Evolutionary conservation across 2,888 invertebrate genomes (phyloP), one percentile per base, ranked within the genome.

Genomic region (Andrena chrysosceles): DNA sequence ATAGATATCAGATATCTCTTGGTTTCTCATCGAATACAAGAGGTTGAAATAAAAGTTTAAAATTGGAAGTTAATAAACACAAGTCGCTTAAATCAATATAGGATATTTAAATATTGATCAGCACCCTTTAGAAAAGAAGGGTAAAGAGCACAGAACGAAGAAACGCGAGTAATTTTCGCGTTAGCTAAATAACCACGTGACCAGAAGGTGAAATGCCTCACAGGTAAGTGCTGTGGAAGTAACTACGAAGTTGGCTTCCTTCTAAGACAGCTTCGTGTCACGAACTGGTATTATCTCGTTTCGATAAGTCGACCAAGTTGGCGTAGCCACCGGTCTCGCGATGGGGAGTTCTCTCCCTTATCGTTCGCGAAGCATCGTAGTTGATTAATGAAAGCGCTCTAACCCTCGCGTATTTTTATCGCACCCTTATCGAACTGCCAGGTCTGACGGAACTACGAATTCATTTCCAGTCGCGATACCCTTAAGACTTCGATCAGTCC

Each of bases 201-300:
- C 59, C 33, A 10, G 42, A 74, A 33, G 75, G 71, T 75, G 26
- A 48, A 85, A 86, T 66, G 70, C 69, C 87, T 84, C 67, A 75
- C 60, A 62, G 85, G 81, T 77, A 85, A 86, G 77, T 67, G 83
- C 63, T 54, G 59, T 56, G 63, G 74, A 66, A 75, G 75, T 72
- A 83, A 68, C 54, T 75, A 69, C 77, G 67, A 79, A 86, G 66
- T 63, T 68, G 81, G 72, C 31, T 84, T 67, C 68, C 56, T 49
- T 16, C 60, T 31, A 69, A 42, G 87, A 86, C 86, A 87, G 82
- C 74, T 69, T 59, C 72, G 42, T 69, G 82, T 86, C 86, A 86
- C 86, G 86, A 86, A 86, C 87, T 60, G 52, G 75, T 67, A 86
- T 87, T 87, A 87, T 83, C 87, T 87, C 60, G 83, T 85, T 77